Evolutionary conservation across 92 coral and sea anemone species (phyloP), one percentile per base, ranked within the genome.

Genomic region (Phymanthus crucifer): DNA sequence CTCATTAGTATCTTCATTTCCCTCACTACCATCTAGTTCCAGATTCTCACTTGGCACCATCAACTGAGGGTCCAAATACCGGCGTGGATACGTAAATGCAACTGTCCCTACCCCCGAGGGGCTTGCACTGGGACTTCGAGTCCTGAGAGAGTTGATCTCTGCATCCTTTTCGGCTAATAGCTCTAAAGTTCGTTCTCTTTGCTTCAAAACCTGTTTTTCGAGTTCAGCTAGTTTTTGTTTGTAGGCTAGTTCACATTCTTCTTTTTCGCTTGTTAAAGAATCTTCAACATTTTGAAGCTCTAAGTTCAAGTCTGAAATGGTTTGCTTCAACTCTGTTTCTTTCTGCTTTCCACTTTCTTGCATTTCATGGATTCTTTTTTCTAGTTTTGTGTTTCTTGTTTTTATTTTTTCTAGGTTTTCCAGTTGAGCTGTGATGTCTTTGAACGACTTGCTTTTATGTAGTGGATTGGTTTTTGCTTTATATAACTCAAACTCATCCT

Each of bases 401-500:
- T 89, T 89, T 6, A 96, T 46, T 72, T 85, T 89, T 67, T 93
- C 99, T 19, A 90, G 67, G 75, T 85, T 86, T 67, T 93, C 98
- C 48, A 93, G 75, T 70, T 93, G 97, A 26, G 85, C 66, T 23
- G 92, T 87, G 52, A 93, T 92, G 69, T 96, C 99, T 31, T 88
- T 93, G 57, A 77, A 90, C 1, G 91, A 84, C 19, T 88, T 94
- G 84, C 90, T 90, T 64, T 88, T 90, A 86, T 90, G 93, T 18
- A 93, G 79, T 3, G 88, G 82, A 61, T 92, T 97, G 14, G 94
- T 88, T 66, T 94, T 91, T 40, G 91, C 58, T 76, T 96, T 96
- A 87, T 96, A 96, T 6, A 97, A 72, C 72, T 96, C 99, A 78
- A 96, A 96, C 75, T 96, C 99, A 47, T 96, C 99, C 84, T 96